Conservation (phyloP, 2,113 vertebrate genomes). For the Silurus glanis region DNA sequence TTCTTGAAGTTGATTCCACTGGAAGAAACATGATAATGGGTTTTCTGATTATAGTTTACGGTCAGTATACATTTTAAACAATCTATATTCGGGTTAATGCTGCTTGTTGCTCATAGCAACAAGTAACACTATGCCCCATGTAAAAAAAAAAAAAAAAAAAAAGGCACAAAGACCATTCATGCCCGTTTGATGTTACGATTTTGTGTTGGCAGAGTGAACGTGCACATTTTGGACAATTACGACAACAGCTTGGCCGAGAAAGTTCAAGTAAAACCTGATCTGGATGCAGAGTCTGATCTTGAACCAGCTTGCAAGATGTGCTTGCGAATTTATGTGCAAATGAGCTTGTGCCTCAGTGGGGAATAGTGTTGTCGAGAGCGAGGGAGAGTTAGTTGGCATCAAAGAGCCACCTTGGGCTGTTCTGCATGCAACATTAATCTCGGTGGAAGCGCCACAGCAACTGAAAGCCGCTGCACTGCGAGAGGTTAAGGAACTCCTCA, state of each 20-base stretch:
- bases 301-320: background rate
- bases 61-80: too few relatives aligned
- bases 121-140: background rate
- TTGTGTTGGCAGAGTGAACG: background rate
- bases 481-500: slow-evolving; percentile 29
- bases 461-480: background rate
- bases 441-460: slow-evolving; percentile 16
- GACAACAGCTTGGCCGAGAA: background rate
- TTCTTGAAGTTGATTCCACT: too few relatives aligned
- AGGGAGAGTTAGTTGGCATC: slow-evolving; percentile 29
- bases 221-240: background rate
- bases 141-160: background rate
- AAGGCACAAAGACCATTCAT: background rate
- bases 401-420: slow-evolving; percentile 37
- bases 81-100: background rate
- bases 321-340: slow-evolving; percentile 27
- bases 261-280: background rate
- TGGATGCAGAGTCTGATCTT: background rate
- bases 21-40: too few relatives aligned
- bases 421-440: slow-evolving; percentile 41
- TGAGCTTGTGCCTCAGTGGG: background rate
- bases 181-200: background rate
- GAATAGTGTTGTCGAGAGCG: slow-evolving; percentile 27
- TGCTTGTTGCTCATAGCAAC: background rate
- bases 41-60: too few relatives aligned